Conservation (phyloP, 2,888 invertebrate genomes). For the Sinhomidia bicolor region DNA sequence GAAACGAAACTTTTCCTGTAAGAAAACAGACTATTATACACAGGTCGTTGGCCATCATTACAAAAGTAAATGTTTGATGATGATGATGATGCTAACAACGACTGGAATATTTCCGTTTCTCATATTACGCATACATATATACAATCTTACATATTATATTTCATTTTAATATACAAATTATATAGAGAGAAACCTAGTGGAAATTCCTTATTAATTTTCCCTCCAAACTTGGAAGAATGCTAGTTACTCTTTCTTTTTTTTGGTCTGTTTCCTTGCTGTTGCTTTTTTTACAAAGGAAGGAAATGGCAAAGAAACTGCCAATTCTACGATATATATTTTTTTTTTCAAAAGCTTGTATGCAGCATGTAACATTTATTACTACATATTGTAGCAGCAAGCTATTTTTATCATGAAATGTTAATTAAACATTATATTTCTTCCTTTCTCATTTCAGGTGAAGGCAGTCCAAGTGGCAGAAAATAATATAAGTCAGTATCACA, state of each 20-base stretch:
- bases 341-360: too few species aligned
- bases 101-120: conserved; percentile 24
- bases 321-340: neutral
- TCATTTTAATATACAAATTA: neutral
- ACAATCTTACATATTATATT: neutral
- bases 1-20: conserved; percentile 18
- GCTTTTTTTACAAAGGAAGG: neutral
- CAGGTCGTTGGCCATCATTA: conserved; percentile 44
- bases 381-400: too few species aligned
- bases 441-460: neutral
- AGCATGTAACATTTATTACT: neutral
- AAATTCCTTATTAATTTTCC: neutral
- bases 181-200: neutral
- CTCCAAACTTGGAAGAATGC: neutral
- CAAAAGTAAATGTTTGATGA: neutral
- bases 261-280: neutral
- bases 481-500: neutral
- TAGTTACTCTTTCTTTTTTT: neutral
- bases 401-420: too few species aligned
- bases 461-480: neutral
- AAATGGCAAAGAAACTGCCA: too few species aligned
- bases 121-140: neutral
- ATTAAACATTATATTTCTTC: neutral
- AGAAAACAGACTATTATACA: neutral
- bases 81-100: neutral